These are phyloP conservation scores for Halcyon malimbica DNA, from an alignment of 2,113 vertebrate genomes.

Conservation along the genomic window DNA sequence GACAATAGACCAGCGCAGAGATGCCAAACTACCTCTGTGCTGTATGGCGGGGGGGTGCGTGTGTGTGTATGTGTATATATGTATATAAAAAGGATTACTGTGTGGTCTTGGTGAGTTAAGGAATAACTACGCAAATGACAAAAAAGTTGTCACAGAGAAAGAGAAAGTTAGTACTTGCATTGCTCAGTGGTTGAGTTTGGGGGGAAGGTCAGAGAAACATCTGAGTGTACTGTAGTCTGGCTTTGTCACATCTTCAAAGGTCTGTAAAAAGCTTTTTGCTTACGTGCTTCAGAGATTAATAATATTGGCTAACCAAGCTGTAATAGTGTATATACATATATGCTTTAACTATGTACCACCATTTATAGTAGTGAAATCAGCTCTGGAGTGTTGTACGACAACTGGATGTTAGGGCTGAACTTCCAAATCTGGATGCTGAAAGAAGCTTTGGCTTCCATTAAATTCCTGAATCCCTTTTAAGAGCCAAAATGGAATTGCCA, in stretches of 20 bases:
- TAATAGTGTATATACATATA: background rate
- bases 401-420: background rate
- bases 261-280: background rate
- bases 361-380: background rate
- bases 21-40: background rate
- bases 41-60: background rate
- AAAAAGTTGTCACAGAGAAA: background rate
- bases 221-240: background rate
- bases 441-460: background rate
- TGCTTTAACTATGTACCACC: background rate
- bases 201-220: background rate
- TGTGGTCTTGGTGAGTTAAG: rapidly evolving
- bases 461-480: background rate
- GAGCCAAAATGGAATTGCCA: background rate
- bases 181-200: rapidly evolving
- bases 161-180: background rate
- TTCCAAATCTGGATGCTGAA: background rate
- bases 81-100: background rate
- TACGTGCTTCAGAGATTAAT: background rate
- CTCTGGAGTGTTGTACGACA: background rate
- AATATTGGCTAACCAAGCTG: background rate
- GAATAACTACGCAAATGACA: background rate
- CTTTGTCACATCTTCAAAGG: background rate
- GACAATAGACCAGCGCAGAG: background rate
- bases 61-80: too few relatives aligned